Conservation (phyloP, 2,888 invertebrate genomes). For the Eupithecia dodoneata region DNA sequence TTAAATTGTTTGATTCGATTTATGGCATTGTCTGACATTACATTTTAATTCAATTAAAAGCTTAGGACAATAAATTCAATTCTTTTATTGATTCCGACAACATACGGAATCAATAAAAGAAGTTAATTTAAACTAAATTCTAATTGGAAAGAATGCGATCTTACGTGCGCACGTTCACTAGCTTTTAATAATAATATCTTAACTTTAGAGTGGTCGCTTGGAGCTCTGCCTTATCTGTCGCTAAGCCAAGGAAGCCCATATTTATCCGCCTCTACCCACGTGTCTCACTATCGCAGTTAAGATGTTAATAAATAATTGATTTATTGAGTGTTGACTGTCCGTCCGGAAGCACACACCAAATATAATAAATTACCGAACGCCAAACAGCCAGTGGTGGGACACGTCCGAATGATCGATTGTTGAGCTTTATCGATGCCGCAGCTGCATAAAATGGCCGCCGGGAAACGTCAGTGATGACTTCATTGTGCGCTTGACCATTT, state of each 20-base stretch:
- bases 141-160: neutral
- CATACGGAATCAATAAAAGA: too few relatives aligned
- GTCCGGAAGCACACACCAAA: slow-evolving; percentile 75
- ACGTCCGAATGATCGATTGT: slow-evolving; percentile 67
- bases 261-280: slow-evolving; percentile 36
- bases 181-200: neutral
- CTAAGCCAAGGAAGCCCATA: slow-evolving; percentile 6
- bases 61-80: too few relatives aligned
- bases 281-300: slow-evolving; percentile 57
- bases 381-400: slow-evolving; percentile 57
- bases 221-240: slow-evolving; percentile 21
- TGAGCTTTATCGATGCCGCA: slow-evolving; percentile 61
- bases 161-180: neutral
- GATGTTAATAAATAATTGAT: slow-evolving; percentile 77
- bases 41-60: too few relatives aligned
- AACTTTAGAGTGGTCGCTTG: neutral
- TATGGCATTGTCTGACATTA: too few relatives aligned
- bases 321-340: slow-evolving; percentile 79
- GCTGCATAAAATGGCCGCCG: slow-evolving; percentile 68
- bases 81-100: too few relatives aligned
- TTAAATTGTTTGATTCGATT: too few relatives aligned
- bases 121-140: neutral
- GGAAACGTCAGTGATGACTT: slow-evolving; percentile 56
- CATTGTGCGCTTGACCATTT: slow-evolving; percentile 55
- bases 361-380: slow-evolving; percentile 75